Evolutionary conservation across 2,888 invertebrate genomes (phyloP), one percentile per base, ranked within the genome.

Genomic region (Aleiodes alternator): DNA sequence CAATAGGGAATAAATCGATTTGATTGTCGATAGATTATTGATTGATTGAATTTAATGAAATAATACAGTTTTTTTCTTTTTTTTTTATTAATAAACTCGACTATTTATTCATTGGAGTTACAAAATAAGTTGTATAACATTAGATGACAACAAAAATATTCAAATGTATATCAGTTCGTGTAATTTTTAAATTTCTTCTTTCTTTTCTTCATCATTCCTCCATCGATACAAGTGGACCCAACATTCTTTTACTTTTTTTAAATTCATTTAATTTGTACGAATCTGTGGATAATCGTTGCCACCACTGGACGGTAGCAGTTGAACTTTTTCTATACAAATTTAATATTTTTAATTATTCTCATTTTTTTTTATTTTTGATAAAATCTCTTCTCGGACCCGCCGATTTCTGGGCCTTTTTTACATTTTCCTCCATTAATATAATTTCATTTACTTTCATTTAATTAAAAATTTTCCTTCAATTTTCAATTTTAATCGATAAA

Each of bases 141-240:
- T 82, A 79, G 82, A 81, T 76, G 82, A 79, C 84, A 83, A 87
- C 83, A 87, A 87, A 87, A 87, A 87, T 86, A 86, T 82, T 79
- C 71, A 76, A 81, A 81, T 69, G 76, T 73, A 68, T 43, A 79
- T 69, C 68, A 70, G 48, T 64, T 69, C 57, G 75, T 74, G 56
- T 72, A 51, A 43, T 34, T 70, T 8, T 34, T 38, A 23, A 55
- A 55, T 38, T 23, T 69, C 4, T 69, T 51, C 38, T 38, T 38
- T 69, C 6, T 69, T 51, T 50, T 64, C n/a, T 68, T 29, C 53
- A 55, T 64, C 34, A 48, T n/a, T 69, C 14, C 53, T 51, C 34
- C 31, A 6, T 53, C n/a, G 34, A 56, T 69, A 71, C 74, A 59
- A 38, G 23, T 75, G 71, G 71, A 75, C 75, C 71, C 75, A 53